Evolutionary conservation across 2,797 vertebrate genomes (phyloP), one percentile per base, ranked within the genome.

Genomic region (Epinephelus malabaricus): DNA sequence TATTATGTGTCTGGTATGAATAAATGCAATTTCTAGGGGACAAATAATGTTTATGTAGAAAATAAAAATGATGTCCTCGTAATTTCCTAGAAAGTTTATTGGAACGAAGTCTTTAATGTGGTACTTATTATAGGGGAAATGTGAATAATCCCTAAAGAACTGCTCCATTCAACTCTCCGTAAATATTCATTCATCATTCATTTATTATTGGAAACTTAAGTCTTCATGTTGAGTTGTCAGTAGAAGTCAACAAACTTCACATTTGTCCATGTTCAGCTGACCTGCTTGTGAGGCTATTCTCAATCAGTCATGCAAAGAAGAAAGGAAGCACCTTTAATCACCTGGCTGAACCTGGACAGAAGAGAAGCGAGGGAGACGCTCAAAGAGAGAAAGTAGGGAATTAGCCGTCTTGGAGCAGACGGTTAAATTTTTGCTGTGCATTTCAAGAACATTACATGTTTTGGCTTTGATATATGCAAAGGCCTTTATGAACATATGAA

Each of bases 391-490:
- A 18, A 61, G 73, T 23, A 47, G 15, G 78, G 85, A 87, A 87
- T 91, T 90, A 90, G 73, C 65, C 63, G 45, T 65, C 51, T 23
- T 70, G 38, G 67, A 70, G 49, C 17, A 54, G 68, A 70, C 46
- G 55, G 60, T 64, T 66, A 67, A 34, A 78, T 63, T 59, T 25
- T 25, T 64, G 62, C 40, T 19, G 1, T 56, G 62, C 43, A 78
- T 73, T 81, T 73, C 21, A 67, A 56, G n/a, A 60, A 19, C 58
- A 79, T 79, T 85, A 46, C 70, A 82, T 84, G 69, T 91, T 85
- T 70, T 85, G 68, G 47, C 76, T 76, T 81, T 79, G 66, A 83
- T 47, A 62, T 82, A 77, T 86, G 73, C 84, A 84, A 82, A 81
- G 69, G 50, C 75, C 79, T 87, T 86, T 58, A 70, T 84, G 78